Evolutionary conservation across 2,113 vertebrate species (phyloP).

Genomic region (Chunga burmeisteri): DNA sequence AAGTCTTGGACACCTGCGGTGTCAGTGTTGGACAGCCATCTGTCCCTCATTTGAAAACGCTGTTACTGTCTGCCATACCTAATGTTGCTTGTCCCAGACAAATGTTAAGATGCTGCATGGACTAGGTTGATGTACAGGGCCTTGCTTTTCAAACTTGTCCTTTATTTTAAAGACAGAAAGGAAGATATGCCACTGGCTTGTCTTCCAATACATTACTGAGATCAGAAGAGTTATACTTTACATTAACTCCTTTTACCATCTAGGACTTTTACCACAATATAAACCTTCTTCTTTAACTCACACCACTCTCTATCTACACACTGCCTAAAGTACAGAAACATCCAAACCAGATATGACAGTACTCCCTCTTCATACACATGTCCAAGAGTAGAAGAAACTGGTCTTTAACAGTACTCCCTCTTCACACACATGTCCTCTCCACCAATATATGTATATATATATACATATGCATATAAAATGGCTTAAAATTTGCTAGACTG

Average conservation of each 20-base stretch:
- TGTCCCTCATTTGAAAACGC: neutral
- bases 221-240: neutral
- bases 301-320: neutral
- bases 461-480: neutral
- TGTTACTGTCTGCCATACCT: neutral
- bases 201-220: neutral
- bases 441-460: neutral
- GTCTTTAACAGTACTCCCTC: too few relatives aligned
- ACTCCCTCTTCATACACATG: neutral
- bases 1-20: neutral
- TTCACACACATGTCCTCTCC: neutral
- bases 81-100: conserved; percentile 9
- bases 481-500: conserved; percentile 26
- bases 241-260: neutral
- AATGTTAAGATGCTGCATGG: neutral
- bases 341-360: neutral
- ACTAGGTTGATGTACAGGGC: neutral
- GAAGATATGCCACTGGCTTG: neutral
- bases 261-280: neutral
- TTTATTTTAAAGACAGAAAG: neutral
- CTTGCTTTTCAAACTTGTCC: neutral
- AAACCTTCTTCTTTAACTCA: neutral
- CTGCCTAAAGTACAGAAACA: neutral
- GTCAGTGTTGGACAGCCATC: conserved; percentile 39
- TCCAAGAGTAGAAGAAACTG: too few relatives aligned